Percentiles rank a stretch among this genome's conserved stretches.
Conservation (phyloP, 2,797 vertebrate genomes). For the Arrhamphus sclerolepis region DNA sequence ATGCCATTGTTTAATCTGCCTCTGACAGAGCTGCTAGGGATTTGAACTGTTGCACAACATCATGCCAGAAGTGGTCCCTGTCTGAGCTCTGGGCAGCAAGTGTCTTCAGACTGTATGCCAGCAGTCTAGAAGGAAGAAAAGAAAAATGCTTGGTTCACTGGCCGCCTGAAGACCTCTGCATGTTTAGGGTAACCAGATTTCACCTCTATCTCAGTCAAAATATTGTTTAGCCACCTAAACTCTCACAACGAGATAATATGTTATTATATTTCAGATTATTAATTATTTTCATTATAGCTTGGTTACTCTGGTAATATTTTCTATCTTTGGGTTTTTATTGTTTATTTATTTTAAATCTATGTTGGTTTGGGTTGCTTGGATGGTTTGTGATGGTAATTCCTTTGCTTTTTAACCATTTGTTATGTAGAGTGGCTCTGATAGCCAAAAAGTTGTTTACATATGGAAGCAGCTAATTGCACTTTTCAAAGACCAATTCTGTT, state of each 20-base stretch:
- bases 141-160: conserved; percentile 26
- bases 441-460: too few relatives aligned
- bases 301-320: too few relatives aligned
- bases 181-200: conserved; percentile 34
- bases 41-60: conserved; percentile 49
- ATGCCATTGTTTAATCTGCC: conserved; percentile 85
- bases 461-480: too few relatives aligned
- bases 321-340: too few relatives aligned
- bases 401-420: too few relatives aligned
- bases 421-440: too few relatives aligned
- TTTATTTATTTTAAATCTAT: too few relatives aligned
- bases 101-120: conserved; percentile 46
- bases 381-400: too few relatives aligned
- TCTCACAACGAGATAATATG: conserved; percentile 69
- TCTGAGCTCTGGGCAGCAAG: conserved; percentile 34
- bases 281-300: too few relatives aligned
- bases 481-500: too few relatives aligned
- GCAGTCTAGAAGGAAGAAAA: conserved; percentile 54
- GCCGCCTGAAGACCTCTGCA: conserved; percentile 51
- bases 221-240: conserved; percentile 57
- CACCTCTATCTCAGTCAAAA: conserved; percentile 57
- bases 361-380: too few relatives aligned
- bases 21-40: conserved; percentile 67
- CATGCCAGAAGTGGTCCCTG: conserved; percentile 56
- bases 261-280: conserved; percentile 24